Evolutionary conservation across 1,140 invertebrate genomes (phyloP).

Genomic region (Pollicipes pollicipes): DNA sequence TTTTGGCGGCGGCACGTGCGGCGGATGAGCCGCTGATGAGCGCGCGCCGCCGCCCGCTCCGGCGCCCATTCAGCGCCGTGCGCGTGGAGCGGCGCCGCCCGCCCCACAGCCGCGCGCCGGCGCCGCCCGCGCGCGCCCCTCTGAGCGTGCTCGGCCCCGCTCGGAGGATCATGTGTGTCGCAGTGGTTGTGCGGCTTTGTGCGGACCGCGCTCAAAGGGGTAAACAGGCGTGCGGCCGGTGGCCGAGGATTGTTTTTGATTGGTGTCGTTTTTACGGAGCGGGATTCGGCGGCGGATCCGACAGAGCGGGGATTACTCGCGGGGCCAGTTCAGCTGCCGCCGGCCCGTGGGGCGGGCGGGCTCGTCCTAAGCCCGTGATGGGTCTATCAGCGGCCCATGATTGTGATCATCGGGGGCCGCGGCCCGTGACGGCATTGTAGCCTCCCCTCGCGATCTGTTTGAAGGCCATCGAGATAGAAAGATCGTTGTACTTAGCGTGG

Average conservation of each 20-base stretch:
- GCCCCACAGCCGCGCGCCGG: neutral
- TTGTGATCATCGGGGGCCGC: no score
- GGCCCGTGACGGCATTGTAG: no score
- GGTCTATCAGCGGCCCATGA: no score
- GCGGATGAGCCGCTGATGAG: slow-evolving; percentile 6
- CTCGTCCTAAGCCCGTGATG: neutral
- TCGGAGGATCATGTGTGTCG: neutral
- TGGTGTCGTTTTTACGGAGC: neutral
- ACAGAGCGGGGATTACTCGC: neutral
- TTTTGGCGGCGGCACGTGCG: slow-evolving; percentile 7
- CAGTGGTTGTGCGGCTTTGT: neutral
- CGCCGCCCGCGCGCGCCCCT: no score
- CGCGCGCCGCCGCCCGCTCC: neutral
- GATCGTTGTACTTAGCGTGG: no score
- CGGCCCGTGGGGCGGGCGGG: no score
- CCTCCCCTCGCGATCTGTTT: no score
- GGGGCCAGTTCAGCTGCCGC: no score
- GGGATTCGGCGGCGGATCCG: neutral
- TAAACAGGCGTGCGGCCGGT: neutral
- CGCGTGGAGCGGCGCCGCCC: neutral
- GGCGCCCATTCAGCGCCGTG: neutral
- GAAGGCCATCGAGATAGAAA: no score
- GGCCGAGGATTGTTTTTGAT: neutral
- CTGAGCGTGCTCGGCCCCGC: neutral
- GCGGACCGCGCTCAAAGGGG: neutral